Evolutionary conservation across 2,113 vertebrate genomes (phyloP).

Genomic region (Formicarius rufipectus): DNA sequence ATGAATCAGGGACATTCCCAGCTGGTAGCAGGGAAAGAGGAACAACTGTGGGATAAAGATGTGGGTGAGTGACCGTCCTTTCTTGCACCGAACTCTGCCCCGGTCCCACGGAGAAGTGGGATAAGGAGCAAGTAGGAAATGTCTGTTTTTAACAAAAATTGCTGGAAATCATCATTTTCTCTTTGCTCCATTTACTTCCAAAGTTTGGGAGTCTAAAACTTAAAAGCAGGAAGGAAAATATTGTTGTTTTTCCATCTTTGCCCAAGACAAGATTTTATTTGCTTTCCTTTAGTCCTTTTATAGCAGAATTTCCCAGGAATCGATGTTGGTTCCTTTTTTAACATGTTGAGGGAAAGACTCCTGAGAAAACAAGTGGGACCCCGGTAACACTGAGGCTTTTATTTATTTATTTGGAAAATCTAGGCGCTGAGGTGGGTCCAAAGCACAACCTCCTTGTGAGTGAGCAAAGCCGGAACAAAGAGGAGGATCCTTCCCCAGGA

Average conservation of each 20-base stretch:
- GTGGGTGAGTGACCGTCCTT: rapidly evolving
- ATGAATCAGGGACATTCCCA: rapidly evolving
- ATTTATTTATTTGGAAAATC: not conserved
- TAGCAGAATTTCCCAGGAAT: not conserved
- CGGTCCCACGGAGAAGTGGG: rapidly evolving
- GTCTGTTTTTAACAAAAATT: not conserved
- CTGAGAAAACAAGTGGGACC: not conserved
- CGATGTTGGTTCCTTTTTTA: not conserved
- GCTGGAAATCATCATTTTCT: rapidly evolving
- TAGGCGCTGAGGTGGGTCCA: not conserved
- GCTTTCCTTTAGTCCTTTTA: not conserved
- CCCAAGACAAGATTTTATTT: not conserved
- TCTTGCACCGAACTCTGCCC: not conserved
- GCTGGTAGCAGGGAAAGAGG: rapidly evolving
- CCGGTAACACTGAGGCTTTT: not conserved
- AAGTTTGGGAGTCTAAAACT: not conserved
- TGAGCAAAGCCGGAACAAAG: not conserved
- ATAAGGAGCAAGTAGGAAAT: not conserved
- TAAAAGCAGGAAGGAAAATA: not conserved
- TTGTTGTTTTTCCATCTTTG: not conserved
- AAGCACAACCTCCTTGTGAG: not conserved
- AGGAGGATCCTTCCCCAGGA: conserved; percentile 30
- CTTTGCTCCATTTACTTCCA: rapidly evolving
- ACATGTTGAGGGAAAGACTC: rapidly evolving
- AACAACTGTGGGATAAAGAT: rapidly evolving